Percentiles rank a stretch among this genome's conserved stretches.
phyloP scores from a whole-genome alignment of 2,113 vertebrate genomes.

The Amphiprion percula region DNA sequence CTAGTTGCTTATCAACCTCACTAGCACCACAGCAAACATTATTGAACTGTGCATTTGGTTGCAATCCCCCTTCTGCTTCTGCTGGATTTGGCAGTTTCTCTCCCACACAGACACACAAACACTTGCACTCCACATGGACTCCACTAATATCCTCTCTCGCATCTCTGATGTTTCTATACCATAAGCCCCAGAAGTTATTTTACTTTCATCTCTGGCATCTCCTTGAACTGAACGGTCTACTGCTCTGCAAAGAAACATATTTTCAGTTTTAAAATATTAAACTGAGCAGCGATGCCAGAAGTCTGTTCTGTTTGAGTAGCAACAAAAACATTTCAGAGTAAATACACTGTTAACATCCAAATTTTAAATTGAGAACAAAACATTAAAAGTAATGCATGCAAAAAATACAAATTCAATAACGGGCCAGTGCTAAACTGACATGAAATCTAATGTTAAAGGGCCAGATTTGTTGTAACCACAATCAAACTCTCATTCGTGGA shows the following conservation, averaged over 20 bases:
- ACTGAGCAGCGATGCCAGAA: neutral
- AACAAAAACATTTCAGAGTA: neutral
- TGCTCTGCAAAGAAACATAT: slow-evolving; percentile 9
- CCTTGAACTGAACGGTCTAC: slow-evolving; percentile 21
- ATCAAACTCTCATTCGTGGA: too few species aligned
- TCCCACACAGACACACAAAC: neutral
- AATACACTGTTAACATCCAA: neutral
- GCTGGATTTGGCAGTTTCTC: neutral
- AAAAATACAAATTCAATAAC: too few species aligned
- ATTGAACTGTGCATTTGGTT: slow-evolving; percentile 32
- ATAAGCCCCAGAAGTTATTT: slow-evolving; percentile 40
- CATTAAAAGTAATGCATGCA: too few species aligned
- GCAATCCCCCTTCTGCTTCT: slow-evolving; percentile 4
- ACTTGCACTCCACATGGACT: neutral
- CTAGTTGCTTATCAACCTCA: neutral
- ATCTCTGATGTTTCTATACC: slow-evolving; percentile 8
- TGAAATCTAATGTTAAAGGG: neutral
- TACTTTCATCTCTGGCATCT: slow-evolving; percentile 35
- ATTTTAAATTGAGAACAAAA: too few species aligned
- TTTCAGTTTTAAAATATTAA: slow-evolving; percentile 22
- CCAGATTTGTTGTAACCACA: too few species aligned
- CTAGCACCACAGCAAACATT: slow-evolving; percentile 6
- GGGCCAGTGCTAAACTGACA: neutral
- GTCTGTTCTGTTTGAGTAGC: neutral
- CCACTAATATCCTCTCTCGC: slow-evolving; percentile 7